Evolutionary conservation across 1,140 invertebrate genomes (phyloP).

Genomic region (Drosophila gunungcola): DNA sequence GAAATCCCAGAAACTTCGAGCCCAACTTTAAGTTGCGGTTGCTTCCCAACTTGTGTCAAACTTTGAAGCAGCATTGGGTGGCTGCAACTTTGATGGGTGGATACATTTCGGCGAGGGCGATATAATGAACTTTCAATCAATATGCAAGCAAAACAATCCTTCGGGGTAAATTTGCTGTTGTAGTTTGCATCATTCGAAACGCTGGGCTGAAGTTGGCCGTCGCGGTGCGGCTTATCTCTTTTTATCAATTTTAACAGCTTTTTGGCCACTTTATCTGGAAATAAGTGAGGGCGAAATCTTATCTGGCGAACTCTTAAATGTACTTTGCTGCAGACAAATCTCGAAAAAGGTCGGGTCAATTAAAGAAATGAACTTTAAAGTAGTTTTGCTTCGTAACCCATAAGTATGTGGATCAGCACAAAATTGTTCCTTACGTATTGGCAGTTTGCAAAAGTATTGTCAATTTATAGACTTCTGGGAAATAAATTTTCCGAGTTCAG

Average conservation of each 20-base stretch:
- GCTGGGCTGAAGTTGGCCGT: constrained; percentile 9
- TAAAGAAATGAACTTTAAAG: background rate
- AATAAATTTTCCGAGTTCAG: constrained; percentile 1
- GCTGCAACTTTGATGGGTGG: constrained; percentile 36
- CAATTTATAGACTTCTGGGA: background rate
- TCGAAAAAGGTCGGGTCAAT: background rate
- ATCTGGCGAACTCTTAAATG: background rate
- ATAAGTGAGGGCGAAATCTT: background rate
- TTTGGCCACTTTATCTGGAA: constrained; percentile 7
- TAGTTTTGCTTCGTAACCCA: background rate
- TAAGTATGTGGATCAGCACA: background rate
- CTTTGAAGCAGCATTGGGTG: constrained; percentile 10
- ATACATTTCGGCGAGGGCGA: constrained; percentile 23
- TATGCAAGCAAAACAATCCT: constrained; percentile 23
- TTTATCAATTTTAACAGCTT: constrained; percentile 23
- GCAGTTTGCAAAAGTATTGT: background rate
- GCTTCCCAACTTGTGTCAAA: constrained; percentile 29
- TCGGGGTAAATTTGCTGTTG: constrained; percentile 2
- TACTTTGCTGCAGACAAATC: background rate
- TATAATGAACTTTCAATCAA: constrained; percentile 48
- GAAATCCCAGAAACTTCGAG: constrained; percentile 34
- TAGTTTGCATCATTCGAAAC: constrained; percentile 13
- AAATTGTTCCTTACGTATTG: background rate
- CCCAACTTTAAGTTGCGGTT: constrained; percentile 58
- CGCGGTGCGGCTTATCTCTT: constrained; percentile 11